These are phyloP conservation scores for Pseudochromis fuscus DNA, from an alignment of 2,797 vertebrate genomes.

Conservation along the genomic window DNA sequence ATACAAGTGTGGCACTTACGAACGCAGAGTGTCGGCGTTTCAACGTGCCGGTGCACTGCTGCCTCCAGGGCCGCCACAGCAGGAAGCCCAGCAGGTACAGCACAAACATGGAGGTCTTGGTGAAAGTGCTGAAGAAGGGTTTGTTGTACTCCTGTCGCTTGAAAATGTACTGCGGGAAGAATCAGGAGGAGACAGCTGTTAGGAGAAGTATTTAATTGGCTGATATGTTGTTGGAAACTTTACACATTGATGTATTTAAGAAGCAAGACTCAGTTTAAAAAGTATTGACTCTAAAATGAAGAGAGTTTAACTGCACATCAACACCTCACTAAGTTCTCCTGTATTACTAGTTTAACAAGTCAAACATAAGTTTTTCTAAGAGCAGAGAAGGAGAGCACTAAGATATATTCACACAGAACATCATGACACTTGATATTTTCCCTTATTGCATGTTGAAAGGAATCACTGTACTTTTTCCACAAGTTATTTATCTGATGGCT, in stretches of 20 bases:
- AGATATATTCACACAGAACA: not conserved
- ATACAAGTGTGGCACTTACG: slow-evolving; percentile 84
- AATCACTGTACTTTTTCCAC: not conserved
- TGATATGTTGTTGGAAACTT: not conserved
- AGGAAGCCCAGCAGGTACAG: slow-evolving; percentile 96
- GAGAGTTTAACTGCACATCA: not conserved
- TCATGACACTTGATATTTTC: not conserved
- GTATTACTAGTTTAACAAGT: slow-evolving; percentile 21
- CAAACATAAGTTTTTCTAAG: not conserved
- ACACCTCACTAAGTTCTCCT: not conserved
- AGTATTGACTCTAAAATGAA: not conserved
- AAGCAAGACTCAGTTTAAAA: not conserved
- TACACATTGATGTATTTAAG: not conserved
- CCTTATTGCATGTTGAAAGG: not conserved
- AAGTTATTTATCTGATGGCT: not conserved
- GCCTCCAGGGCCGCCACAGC: slow-evolving; percentile 97
- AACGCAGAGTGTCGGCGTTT: slow-evolving; percentile 87
- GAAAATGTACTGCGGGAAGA: slow-evolving; percentile 91
- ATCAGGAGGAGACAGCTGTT: slow-evolving; percentile 1
- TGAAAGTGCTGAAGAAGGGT: slow-evolving; percentile 98
- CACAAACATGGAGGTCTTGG: slow-evolving; percentile 98
- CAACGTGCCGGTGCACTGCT: slow-evolving; percentile 91
- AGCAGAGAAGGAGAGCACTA: not conserved
- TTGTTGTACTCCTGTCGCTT: slow-evolving; percentile 93
- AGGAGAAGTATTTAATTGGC: not conserved